These are phyloP conservation scores for Sinella curviseta DNA, from an alignment of 1,140 invertebrate genomes.

Conservation along the genomic window DNA sequence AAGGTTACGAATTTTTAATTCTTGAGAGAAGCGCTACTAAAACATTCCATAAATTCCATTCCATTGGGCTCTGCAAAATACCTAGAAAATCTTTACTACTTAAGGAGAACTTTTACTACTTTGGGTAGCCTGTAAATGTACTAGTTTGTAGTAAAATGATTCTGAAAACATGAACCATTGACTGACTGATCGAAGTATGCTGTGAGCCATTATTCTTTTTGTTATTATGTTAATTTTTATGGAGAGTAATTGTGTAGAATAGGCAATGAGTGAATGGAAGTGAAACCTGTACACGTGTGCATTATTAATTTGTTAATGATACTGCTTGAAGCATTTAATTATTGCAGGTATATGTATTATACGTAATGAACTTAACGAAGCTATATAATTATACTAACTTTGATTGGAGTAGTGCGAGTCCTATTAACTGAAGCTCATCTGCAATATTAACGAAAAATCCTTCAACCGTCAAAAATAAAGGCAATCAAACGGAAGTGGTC, in stretches of 20 bases:
- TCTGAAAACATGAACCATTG: slow-evolving; percentile 7
- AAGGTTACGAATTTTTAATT: background rate
- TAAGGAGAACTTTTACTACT: background rate
- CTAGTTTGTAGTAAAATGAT: too few species aligned
- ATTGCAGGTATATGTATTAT: too few species aligned
- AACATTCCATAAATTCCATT: too few species aligned
- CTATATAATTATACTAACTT: background rate
- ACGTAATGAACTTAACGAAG: slow-evolving; percentile 14
- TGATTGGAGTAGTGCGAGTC: background rate
- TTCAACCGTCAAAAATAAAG: background rate
- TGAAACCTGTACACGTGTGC: background rate
- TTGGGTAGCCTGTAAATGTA: background rate
- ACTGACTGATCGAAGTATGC: slow-evolving; percentile 18
- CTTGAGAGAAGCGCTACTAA: background rate
- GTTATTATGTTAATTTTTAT: background rate
- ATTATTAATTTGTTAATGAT: background rate
- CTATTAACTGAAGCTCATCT: background rate
- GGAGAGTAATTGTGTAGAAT: background rate
- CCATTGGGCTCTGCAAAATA: too few species aligned
- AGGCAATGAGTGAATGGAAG: background rate
- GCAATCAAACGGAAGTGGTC: background rate
- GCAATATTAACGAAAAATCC: too few species aligned
- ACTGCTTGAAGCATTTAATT: background rate
- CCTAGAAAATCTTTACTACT: background rate
- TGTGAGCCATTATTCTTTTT: slow-evolving; percentile 4